Percentiles rank a stretch among this genome's conserved stretches.
Evolutionary conservation across 1,140 invertebrate genomes (phyloP).

Genomic region (Drosophila bifasciata): DNA sequence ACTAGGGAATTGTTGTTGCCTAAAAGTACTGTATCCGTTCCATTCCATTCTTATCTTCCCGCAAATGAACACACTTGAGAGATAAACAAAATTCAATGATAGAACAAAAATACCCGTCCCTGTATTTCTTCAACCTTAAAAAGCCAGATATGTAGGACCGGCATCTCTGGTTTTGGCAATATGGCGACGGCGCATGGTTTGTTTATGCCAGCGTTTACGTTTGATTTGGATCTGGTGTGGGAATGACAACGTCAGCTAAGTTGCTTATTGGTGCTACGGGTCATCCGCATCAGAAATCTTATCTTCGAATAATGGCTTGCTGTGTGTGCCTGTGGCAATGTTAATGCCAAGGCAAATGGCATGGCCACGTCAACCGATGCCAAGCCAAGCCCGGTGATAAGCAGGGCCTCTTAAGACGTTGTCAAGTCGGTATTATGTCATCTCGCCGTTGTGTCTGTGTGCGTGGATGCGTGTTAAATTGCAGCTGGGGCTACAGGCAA

Average conservation of each 20-base stretch:
- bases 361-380: constrained; percentile 47
- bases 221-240: constrained; percentile 23
- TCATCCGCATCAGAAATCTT: constrained; percentile 26
- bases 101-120: constrained; percentile 24
- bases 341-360: constrained; percentile 25
- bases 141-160: constrained; percentile 18
- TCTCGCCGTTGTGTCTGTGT: constrained; percentile 7
- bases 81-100: constrained; percentile 31
- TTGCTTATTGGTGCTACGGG: constrained; percentile 38
- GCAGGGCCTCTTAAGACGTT: constrained; percentile 17
- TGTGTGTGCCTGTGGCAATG: background rate
- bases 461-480: constrained; percentile 41
- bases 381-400: constrained; percentile 30
- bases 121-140: background rate
- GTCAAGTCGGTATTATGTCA: constrained; percentile 52
- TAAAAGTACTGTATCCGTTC: background rate
- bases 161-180: constrained; percentile 44
- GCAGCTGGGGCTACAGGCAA: constrained; percentile 36
- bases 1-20: too few relatives aligned
- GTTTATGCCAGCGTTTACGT: constrained; percentile 54
- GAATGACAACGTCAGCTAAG: constrained; percentile 50
- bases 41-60: constrained; percentile 21
- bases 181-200: constrained; percentile 53
- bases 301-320: constrained; percentile 15
- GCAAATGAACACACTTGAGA: constrained; percentile 20